A percentile compares a stretch with the other conserved stretches of the same genome.
Evolutionary conservation across 1,140 invertebrate species (phyloP).

Genomic region (Penaeus vannamei): DNA sequence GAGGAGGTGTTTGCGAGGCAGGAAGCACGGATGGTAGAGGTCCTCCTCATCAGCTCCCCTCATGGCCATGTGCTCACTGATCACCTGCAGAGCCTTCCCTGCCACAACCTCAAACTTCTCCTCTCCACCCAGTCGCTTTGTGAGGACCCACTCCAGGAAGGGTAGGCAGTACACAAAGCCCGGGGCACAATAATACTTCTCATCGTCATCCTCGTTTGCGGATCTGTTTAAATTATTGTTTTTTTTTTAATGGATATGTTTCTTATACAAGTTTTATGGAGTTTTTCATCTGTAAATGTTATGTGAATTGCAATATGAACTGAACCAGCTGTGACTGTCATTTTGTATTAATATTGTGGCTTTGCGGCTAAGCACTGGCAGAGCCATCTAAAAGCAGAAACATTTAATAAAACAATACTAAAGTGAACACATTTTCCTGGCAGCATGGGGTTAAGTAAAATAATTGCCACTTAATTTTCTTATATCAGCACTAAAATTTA

Average conservation of each 20-base stretch:
- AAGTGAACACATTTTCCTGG: too few species aligned
- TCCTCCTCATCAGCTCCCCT: slow-evolving; percentile 69
- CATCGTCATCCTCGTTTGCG: slow-evolving; percentile 43
- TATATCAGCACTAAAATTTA: too few species aligned
- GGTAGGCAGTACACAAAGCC: slow-evolving; percentile 89
- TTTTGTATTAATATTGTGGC: too few species aligned
- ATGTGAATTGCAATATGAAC: too few species aligned
- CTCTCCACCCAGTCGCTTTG: slow-evolving; percentile 66
- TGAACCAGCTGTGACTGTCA: too few species aligned
- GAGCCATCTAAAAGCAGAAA: too few species aligned
- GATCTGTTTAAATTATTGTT: background rate
- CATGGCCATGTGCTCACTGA: slow-evolving; percentile 65
- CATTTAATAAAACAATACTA: too few species aligned
- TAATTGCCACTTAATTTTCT: too few species aligned
- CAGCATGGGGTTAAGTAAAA: too few species aligned
- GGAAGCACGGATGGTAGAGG: slow-evolving; percentile 80
- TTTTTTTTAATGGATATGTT: background rate
- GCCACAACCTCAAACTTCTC: slow-evolving; percentile 71
- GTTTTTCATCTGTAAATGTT: too few species aligned
- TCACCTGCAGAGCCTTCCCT: slow-evolving; percentile 63
- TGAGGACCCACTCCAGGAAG: slow-evolving; percentile 80
- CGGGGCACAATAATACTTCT: slow-evolving; percentile 77
- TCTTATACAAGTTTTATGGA: too few species aligned
- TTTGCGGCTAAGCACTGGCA: too few species aligned
- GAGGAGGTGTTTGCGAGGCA: slow-evolving; percentile 88